Percentiles rank a stretch among this genome's conserved stretches.
Conservation (phyloP, 2,888 invertebrate genomes). For the Diaprepes abbreviatus region DNA sequence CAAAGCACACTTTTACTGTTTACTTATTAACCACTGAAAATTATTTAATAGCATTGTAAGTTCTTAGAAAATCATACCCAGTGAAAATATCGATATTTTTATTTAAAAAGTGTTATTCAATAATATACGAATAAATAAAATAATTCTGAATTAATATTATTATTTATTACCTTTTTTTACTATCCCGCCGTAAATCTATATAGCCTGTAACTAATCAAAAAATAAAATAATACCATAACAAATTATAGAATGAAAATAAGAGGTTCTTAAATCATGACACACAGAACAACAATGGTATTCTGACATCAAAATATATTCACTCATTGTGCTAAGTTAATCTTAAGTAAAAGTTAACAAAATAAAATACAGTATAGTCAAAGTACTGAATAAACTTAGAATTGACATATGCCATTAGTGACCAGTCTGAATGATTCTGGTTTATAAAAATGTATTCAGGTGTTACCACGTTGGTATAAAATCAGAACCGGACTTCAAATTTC, state of each 20-base stretch:
- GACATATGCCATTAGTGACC: too few relatives aligned
- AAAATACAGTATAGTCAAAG: too few relatives aligned
- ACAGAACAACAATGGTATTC: too few relatives aligned
- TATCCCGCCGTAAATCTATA: conserved; percentile 1
- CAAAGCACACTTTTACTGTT: conserved; percentile 13
- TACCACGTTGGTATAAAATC: too few relatives aligned
- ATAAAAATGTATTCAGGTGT: too few relatives aligned
- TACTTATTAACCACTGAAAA: not conserved
- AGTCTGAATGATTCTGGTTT: too few relatives aligned
- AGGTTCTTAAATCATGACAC: too few relatives aligned
- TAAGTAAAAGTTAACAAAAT: too few relatives aligned
- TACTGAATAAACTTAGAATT: too few relatives aligned
- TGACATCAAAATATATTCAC: too few relatives aligned
- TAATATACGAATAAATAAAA: not conserved
- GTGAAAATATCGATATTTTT: not conserved
- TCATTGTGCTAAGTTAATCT: too few relatives aligned
- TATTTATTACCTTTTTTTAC: conserved; percentile 14
- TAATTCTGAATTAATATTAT: not conserved
- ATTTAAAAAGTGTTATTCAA: not conserved
- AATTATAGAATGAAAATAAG: not conserved
- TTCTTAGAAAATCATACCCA: not conserved
- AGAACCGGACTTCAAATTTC: too few relatives aligned
- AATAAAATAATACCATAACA: conserved; percentile 4
- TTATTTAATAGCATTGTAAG: not conserved
- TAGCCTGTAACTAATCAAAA: conserved; percentile 6